Evolutionary conservation across 2,113 vertebrate species (phyloP).

Genomic region (Vulpes vulpes): DNA sequence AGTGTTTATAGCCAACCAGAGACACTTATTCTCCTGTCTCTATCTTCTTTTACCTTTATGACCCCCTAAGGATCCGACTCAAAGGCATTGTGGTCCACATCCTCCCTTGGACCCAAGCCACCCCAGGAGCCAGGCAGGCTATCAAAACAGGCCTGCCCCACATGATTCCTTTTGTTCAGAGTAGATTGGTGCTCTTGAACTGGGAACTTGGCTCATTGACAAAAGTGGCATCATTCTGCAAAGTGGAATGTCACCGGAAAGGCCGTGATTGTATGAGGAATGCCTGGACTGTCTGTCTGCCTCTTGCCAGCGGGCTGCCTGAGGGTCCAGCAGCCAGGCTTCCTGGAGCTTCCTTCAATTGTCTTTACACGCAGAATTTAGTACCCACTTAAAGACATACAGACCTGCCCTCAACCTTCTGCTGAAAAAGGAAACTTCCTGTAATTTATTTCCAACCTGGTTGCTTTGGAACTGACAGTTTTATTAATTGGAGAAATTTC

Average conservation of each 20-base stretch:
- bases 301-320: slow-evolving; percentile 61
- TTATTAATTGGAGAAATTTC: slow-evolving; percentile 65
- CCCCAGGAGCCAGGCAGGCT: slow-evolving; percentile 66
- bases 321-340: slow-evolving; percentile 77
- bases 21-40: not conserved
- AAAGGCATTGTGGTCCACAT: slow-evolving; percentile 78
- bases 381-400: not conserved
- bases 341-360: slow-evolving; percentile 89
- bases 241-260: slow-evolving; percentile 79
- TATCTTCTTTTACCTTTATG: slow-evolving; percentile 40
- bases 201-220: slow-evolving; percentile 75
- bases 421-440: slow-evolving; percentile 63
- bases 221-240: slow-evolving; percentile 82
- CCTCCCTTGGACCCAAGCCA: slow-evolving; percentile 84
- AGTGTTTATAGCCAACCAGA: not conserved
- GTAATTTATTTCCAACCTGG: slow-evolving; percentile 73
- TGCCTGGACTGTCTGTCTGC: slow-evolving; percentile 68
- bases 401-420: slow-evolving; percentile 35
- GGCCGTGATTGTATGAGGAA: slow-evolving; percentile 59
- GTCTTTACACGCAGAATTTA: slow-evolving; percentile 73
- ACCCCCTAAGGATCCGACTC: slow-evolving; percentile 68
- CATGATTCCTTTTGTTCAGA: slow-evolving; percentile 52
- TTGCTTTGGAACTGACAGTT: slow-evolving; percentile 57
- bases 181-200: slow-evolving; percentile 2
- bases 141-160: slow-evolving; percentile 70